phyloP scores from a whole-genome alignment of 2,888 invertebrate genomes.

The Orthosia gothica region DNA sequence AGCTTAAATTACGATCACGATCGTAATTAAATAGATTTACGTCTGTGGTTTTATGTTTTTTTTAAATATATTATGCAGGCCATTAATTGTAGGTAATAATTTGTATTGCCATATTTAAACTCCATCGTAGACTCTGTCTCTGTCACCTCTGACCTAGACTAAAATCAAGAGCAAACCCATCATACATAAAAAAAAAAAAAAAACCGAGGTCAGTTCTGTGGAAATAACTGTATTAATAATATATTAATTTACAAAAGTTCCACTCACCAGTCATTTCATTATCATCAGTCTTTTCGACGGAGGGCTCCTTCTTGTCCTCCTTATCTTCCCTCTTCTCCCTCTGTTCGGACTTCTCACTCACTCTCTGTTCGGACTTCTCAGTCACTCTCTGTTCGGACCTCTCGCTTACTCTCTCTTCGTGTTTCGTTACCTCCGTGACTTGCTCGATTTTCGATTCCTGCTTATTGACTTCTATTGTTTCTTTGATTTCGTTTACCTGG shows the following conservation, averaged over 20 bases:
- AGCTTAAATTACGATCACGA: no score
- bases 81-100: no score
- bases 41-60: no score
- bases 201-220: no score
- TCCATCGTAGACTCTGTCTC: no score
- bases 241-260: not conserved
- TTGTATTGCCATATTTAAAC: no score
- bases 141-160: no score
- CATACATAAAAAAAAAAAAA: no score
- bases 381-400: slow-evolving; percentile 70
- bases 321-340: slow-evolving; percentile 68
- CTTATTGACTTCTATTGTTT: slow-evolving; percentile 75
- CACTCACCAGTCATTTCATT: slow-evolving; percentile 92
- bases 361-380: slow-evolving; percentile 43
- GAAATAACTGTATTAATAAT: not conserved
- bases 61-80: no score
- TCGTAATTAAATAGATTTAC: no score
- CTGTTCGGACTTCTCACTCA: slow-evolving; percentile 71
- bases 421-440: slow-evolving; percentile 66
- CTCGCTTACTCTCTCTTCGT: slow-evolving; percentile 68
- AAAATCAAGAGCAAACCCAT: no score
- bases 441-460: slow-evolving; percentile 80
- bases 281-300: slow-evolving; percentile 88
- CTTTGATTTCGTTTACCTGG: slow-evolving; percentile 84
- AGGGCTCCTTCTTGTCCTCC: slow-evolving; percentile 79